These are phyloP conservation scores for Salvelinus sp. DNA, from an alignment of 2,113 vertebrate species.

Conservation along the genomic window DNA sequence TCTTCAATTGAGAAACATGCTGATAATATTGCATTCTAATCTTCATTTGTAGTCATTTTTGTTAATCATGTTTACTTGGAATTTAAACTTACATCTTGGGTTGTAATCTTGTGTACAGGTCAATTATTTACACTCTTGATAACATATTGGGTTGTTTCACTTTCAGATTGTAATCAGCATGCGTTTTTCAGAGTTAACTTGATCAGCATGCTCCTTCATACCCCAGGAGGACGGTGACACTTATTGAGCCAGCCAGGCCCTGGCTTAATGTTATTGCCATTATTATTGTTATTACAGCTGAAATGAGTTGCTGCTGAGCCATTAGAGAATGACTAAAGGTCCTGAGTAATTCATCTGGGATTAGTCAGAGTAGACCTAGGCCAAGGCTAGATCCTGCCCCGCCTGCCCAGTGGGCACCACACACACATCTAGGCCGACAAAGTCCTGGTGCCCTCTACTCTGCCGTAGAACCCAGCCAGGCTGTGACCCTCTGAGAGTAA, in stretches of 20 bases:
- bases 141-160: slow-evolving; percentile 18
- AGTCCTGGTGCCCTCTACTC: background rate
- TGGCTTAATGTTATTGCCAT: slow-evolving; percentile 14
- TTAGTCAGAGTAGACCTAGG: slow-evolving; percentile 9
- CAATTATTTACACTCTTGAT: slow-evolving; percentile 1
- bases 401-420: background rate
- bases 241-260: slow-evolving; percentile 22
- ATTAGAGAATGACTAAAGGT: no score
- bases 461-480: background rate
- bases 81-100: background rate
- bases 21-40: no score
- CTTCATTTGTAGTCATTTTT: background rate
- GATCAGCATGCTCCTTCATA: slow-evolving; percentile 24
- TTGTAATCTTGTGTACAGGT: background rate
- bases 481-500: background rate
- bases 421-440: background rate
- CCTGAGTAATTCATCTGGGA: slow-evolving; percentile 14
- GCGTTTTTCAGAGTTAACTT: slow-evolving; percentile 17
- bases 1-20: background rate
- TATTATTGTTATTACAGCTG: slow-evolving; percentile 27
- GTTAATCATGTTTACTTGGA: background rate
- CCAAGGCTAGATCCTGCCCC: background rate
- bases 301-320: slow-evolving; percentile 51
- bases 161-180: slow-evolving; percentile 3
- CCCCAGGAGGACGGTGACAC: slow-evolving; percentile 27